Conservation (phyloP, 1,140 invertebrate species). For the Brachystomella parvula region DNA sequence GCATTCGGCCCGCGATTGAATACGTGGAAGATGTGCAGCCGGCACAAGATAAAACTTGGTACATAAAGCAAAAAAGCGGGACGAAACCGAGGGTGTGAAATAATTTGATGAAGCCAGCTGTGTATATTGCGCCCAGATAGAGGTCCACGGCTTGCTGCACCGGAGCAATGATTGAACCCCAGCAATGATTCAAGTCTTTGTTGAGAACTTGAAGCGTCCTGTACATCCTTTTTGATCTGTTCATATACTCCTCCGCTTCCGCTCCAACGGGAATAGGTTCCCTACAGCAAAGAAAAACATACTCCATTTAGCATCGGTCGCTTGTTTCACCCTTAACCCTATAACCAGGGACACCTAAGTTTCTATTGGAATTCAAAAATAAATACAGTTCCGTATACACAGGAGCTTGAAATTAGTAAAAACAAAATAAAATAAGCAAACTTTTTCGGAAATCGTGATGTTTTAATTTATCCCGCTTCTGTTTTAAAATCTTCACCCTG, state of each 20-base stretch:
- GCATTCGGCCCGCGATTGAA: not conserved
- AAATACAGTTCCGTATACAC: no score
- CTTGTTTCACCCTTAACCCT: no score
- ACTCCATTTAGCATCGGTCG: no score
- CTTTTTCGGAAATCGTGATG: no score
- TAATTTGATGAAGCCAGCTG: not conserved
- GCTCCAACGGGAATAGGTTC: no score
- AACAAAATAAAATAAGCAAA: no score
- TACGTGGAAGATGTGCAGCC: slow-evolving; percentile 1
- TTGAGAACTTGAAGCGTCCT: not conserved
- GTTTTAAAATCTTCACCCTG: no score
- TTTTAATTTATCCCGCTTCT: no score
- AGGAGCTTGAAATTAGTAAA: no score
- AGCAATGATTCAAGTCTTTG: not conserved
- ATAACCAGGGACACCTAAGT: no score
- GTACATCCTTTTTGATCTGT: not conserved
- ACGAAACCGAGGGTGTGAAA: not conserved
- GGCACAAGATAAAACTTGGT: not conserved
- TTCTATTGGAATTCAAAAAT: no score
- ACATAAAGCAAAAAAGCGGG: not conserved
- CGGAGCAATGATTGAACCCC: not conserved
- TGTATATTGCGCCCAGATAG: not conserved
- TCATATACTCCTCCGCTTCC: not conserved
- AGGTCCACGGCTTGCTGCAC: not conserved
- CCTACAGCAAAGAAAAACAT: no score